These are phyloP conservation scores for Cirrhinus mrigala DNA, from an alignment of 2,797 vertebrate genomes.

Conservation along the genomic window DNA sequence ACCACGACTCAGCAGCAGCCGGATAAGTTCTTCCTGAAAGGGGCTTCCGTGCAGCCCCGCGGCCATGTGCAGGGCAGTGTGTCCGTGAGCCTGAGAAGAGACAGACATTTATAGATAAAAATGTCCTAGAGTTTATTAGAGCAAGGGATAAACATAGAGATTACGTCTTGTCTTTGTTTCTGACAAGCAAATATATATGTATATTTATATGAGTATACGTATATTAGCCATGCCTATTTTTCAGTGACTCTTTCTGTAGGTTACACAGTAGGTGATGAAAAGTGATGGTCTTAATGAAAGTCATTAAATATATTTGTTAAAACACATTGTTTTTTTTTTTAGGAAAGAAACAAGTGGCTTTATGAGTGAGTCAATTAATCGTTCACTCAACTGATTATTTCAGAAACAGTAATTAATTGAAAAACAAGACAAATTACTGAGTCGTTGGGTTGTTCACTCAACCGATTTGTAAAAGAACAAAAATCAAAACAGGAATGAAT, in stretches of 20 bases:
- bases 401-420: no score
- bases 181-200: neutral
- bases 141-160: neutral
- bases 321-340: neutral
- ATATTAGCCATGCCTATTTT: neutral
- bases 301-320: neutral
- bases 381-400: neutral
- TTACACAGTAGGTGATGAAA: neutral
- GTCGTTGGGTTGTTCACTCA: no score
- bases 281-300: neutral
- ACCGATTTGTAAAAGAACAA: no score
- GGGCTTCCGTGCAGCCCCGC: constrained; percentile 85
- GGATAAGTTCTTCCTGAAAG: constrained; percentile 85
- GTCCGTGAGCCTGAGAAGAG: constrained; percentile 85
- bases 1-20: constrained; percentile 81
- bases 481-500: no score
- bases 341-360: neutral
- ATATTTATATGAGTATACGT: neutral
- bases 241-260: neutral
- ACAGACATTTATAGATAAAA: neutral
- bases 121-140: neutral
- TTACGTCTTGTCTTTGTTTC: neutral
- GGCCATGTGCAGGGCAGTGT: constrained; percentile 93
- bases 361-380: neutral
- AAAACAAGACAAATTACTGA: no score